Conservation (phyloP, 2,888 invertebrate genomes). For the Phortica magna region DNA sequence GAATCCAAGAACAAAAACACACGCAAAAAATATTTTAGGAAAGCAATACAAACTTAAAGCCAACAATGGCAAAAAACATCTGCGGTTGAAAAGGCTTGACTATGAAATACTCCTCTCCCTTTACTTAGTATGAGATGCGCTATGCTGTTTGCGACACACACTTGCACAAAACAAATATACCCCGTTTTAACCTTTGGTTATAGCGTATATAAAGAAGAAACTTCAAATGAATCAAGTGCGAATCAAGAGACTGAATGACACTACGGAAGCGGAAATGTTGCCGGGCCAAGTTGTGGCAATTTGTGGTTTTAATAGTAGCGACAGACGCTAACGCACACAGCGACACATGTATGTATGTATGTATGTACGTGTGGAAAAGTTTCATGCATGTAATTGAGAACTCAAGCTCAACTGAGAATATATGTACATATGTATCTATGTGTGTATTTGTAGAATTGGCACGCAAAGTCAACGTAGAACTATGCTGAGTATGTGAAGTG, state of each 20-base stretch:
- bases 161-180: background rate
- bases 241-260: slow-evolving; percentile 43
- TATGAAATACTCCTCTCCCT: too few species aligned
- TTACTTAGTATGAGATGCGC: too few species aligned
- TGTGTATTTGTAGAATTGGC: slow-evolving; percentile 23
- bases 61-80: too few species aligned
- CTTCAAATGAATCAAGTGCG: slow-evolving; percentile 40
- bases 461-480: slow-evolving; percentile 35
- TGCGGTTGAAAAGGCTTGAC: too few species aligned
- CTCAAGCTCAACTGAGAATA: slow-evolving; percentile 25
- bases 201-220: background rate
- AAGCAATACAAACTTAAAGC: too few species aligned
- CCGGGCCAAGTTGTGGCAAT: slow-evolving; percentile 62
- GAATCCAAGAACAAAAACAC: too few species aligned
- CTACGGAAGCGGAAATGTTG: slow-evolving; percentile 65
- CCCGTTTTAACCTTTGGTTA: background rate
- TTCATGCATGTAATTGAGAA: slow-evolving; percentile 53
- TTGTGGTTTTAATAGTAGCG: slow-evolving; percentile 61
- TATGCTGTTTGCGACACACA: too few species aligned
- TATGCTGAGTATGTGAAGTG: slow-evolving; percentile 15
- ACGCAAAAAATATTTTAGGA: too few species aligned
- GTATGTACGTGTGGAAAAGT: slow-evolving; percentile 25
- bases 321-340: slow-evolving; percentile 31
- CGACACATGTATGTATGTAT: slow-evolving; percentile 9
- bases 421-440: background rate